Evolutionary conservation across 2,888 invertebrate genomes (phyloP).

Genomic region (Endomychus coccineus): DNA sequence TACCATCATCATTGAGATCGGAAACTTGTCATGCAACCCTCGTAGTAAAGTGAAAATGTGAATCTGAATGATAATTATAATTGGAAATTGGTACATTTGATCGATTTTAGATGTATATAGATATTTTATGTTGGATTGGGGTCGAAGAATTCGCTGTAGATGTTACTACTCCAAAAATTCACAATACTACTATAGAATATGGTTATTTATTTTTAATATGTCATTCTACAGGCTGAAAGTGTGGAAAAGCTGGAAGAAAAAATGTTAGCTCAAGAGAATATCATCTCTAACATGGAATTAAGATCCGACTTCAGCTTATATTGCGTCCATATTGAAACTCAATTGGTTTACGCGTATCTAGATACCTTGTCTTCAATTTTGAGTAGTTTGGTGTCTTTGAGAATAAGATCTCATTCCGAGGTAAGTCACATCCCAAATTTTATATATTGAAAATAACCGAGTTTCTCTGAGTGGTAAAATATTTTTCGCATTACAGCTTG

Average conservation of each 20-base stretch:
- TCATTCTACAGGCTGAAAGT: conserved; percentile 50
- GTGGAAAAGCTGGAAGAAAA: conserved; percentile 54
- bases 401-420: conserved; percentile 50
- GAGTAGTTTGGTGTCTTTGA: conserved; percentile 49
- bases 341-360: conserved; percentile 53
- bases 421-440: conserved; percentile 33
- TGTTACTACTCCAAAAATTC: no score
- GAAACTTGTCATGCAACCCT: no score
- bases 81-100: background rate
- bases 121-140: no score
- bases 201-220: conserved; percentile 10
- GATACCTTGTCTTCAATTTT: conserved; percentile 53
- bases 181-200: conserved; percentile 1
- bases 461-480: background rate
- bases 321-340: conserved; percentile 57
- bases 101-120: background rate
- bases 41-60: no score
- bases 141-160: no score
- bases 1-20: no score
- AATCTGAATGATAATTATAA: no score
- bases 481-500: conserved; percentile 38
- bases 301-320: conserved; percentile 55
- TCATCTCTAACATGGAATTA: conserved; percentile 54
- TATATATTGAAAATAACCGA: background rate
- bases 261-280: conserved; percentile 56